Conservation (phyloP, 2,797 vertebrate species). For the Allochrocebus solatus region DNA sequence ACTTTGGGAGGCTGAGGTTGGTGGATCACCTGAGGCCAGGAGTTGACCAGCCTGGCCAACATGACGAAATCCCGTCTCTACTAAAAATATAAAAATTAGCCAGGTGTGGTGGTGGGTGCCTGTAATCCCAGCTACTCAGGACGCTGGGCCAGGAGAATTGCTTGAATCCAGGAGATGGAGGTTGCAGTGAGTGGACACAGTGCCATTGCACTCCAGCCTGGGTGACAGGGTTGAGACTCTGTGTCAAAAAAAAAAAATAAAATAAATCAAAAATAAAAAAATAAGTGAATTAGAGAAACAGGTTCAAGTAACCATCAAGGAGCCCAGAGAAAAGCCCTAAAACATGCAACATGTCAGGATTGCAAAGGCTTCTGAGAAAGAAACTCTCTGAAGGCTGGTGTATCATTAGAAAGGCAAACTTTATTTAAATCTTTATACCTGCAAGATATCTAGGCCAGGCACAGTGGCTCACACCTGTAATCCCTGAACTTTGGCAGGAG, state of each 20-base stretch:
- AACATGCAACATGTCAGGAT: not conserved
- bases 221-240: not conserved
- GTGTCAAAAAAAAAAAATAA: not conserved
- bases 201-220: not conserved
- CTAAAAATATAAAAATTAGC: not conserved
- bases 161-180: not conserved
- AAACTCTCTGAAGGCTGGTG: not conserved
- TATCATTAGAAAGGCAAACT: not conserved
- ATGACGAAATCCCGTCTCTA: not conserved
- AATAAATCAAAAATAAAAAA: not conserved
- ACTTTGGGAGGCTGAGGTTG: not conserved
- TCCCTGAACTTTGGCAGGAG: too few relatives aligned
- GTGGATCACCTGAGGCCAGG: not conserved
- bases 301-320: not conserved
- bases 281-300: not conserved
- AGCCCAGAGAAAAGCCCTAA: not conserved
- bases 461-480: too few relatives aligned
- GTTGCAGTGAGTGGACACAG: not conserved
- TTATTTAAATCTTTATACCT: not conserved
- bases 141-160: not conserved
- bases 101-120: fast-evolving
- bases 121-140: not conserved
- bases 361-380: not conserved
- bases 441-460: not conserved
- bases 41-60: not conserved